Conservation (phyloP, 2,113 vertebrate genomes). For the Eulacestoma nigropectus region DNA sequence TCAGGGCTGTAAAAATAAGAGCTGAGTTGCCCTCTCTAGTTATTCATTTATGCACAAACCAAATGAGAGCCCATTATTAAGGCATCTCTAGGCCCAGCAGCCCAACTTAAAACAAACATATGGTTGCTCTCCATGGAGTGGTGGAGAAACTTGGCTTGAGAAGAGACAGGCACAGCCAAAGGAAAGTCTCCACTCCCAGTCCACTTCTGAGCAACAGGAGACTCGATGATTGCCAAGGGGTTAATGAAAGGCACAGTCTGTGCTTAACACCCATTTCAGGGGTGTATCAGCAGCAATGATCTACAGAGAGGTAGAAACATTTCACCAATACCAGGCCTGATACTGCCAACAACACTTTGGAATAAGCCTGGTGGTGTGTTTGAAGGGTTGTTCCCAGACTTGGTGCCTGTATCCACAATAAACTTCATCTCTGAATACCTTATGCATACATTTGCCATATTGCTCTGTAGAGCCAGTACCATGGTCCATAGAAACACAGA, state of each 20-base stretch:
- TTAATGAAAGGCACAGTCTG: background rate
- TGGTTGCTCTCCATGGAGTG: background rate
- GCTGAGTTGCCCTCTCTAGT: background rate
- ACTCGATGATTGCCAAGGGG: background rate
- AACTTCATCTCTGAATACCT: background rate
- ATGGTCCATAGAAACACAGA: rapidly evolving
- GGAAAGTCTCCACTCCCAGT: background rate
- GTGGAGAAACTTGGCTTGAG: background rate
- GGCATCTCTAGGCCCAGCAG: background rate
- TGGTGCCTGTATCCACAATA: background rate
- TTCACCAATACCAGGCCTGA: background rate
- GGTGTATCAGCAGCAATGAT: background rate
- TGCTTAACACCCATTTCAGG: background rate
- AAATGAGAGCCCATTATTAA: background rate
- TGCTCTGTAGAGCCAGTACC: background rate
- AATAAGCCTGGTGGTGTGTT: background rate
- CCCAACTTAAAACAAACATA: background rate
- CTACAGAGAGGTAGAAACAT: background rate
- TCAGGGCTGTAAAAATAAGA: background rate
- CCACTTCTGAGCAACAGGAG: background rate
- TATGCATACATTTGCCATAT: background rate
- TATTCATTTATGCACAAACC: background rate
- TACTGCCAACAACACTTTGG: background rate
- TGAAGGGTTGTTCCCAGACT: background rate
- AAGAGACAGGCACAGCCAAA: background rate